Percentiles rank a stretch among this genome's conserved stretches.
phyloP scores from a whole-genome alignment of 2,797 vertebrate species.

The Emys orbicularis region DNA sequence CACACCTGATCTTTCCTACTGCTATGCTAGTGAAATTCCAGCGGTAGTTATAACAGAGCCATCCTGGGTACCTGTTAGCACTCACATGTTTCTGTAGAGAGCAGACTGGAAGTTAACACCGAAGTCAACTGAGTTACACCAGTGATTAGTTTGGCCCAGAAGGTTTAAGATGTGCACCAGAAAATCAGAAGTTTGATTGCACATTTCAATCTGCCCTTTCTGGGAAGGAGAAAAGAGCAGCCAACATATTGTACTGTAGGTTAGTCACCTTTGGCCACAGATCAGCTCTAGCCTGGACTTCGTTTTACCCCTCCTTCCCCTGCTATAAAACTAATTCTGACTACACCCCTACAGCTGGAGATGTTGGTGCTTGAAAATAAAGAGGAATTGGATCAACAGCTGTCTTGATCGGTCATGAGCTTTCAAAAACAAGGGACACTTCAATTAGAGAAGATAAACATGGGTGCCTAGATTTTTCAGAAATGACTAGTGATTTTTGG shows the following conservation, averaged over 20 bases:
- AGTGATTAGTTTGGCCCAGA: neutral
- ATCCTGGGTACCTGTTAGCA: neutral
- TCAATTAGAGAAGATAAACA: neutral
- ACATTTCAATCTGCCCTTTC: neutral
- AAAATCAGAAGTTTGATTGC: neutral
- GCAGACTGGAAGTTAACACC: neutral
- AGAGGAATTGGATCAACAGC: neutral
- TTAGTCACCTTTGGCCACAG: neutral
- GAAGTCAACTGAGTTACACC: neutral
- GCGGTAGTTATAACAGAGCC: no score
- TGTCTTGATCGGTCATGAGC: neutral
- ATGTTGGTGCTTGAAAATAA: neutral
- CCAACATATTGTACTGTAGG: neutral
- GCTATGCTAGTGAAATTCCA: neutral
- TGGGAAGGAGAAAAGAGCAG: neutral
- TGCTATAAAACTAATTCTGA: neutral
- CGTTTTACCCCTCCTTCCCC: neutral
- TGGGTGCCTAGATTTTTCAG: neutral
- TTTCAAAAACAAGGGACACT: conserved; percentile 7
- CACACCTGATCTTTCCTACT: neutral
- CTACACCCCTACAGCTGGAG: neutral
- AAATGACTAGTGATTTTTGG: neutral
- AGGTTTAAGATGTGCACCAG: neutral
- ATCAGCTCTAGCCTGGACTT: neutral
- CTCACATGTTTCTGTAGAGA: neutral